Evolutionary conservation across 1,140 invertebrate genomes (phyloP).

Genomic region (Leptinotarsa undecemlineata): DNA sequence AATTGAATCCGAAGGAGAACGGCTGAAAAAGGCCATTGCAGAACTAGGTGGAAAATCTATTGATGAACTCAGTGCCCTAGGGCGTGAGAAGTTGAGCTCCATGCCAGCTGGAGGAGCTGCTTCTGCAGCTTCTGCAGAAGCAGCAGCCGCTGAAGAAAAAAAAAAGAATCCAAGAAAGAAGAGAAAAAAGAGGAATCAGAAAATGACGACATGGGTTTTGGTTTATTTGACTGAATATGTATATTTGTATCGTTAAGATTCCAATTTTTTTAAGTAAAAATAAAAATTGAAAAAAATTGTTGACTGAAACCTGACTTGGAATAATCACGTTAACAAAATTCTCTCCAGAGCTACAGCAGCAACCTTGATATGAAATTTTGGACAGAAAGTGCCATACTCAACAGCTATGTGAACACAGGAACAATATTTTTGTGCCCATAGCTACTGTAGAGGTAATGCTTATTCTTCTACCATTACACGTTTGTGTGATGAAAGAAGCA

Average conservation of each 20-base stretch:
- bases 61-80: slow-evolving; percentile 84
- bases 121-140: slow-evolving; percentile 57
- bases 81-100: slow-evolving; percentile 76
- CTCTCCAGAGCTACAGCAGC: too few species aligned
- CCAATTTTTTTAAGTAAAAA: too few species aligned
- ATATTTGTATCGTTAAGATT: slow-evolving; percentile 1
- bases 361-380: too few species aligned
- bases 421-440: too few species aligned
- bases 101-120: slow-evolving; percentile 75
- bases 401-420: too few species aligned
- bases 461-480: too few species aligned
- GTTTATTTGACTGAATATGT: slow-evolving; percentile 74
- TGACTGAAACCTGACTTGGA: too few species aligned
- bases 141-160: slow-evolving; percentile 65
- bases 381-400: too few species aligned
- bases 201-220: slow-evolving; percentile 86
- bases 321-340: too few species aligned
- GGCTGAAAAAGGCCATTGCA: slow-evolving; percentile 74
- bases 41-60: slow-evolving; percentile 89
- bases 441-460: too few species aligned
- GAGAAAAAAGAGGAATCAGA: slow-evolving; percentile 72
- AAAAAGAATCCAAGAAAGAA: slow-evolving; percentile 62
- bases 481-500: too few species aligned
- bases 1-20: slow-evolving; percentile 87
- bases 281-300: too few species aligned